Percentiles rank a stretch among this genome's conserved stretches.
phyloP scores from a whole-genome alignment of 2,113 vertebrate genomes.

The Forbesichthys agassizii region DNA sequence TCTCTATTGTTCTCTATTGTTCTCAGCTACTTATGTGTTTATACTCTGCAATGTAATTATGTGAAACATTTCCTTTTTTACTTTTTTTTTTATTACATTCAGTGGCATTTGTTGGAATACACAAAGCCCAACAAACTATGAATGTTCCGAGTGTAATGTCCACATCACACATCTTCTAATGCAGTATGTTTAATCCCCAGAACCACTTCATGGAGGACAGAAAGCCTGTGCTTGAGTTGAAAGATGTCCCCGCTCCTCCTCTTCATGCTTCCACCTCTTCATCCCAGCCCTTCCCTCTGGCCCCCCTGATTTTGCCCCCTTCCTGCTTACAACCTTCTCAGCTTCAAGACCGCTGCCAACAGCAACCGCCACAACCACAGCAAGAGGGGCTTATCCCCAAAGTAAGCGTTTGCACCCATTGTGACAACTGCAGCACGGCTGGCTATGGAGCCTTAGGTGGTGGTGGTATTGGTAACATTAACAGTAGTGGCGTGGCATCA shows the following conservation, averaged over 20 bases:
- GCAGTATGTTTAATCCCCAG: conserved; percentile 61
- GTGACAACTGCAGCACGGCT: conserved; percentile 69
- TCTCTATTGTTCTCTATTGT: too few species aligned
- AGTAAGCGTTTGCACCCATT: conserved; percentile 93
- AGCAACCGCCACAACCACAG: conserved; percentile 73
- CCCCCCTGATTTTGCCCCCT: conserved; percentile 74
- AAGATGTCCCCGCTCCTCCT: conserved; percentile 86
- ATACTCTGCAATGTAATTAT: too few species aligned
- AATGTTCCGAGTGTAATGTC: background rate
- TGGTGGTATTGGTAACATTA: conserved; percentile 59
- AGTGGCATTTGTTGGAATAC: too few species aligned
- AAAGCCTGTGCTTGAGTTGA: conserved; percentile 83
- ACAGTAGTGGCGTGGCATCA: conserved; percentile 69
- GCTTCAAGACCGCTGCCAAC: conserved; percentile 75
- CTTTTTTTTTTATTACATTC: too few species aligned
- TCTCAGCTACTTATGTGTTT: too few species aligned
- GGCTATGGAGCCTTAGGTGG: conserved; percentile 63
- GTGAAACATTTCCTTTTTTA: too few species aligned
- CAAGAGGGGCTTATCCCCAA: conserved; percentile 80
- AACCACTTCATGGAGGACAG: conserved; percentile 90
- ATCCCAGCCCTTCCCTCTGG: conserved; percentile 82
- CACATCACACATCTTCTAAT: background rate
- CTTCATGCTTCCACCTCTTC: conserved; percentile 77
- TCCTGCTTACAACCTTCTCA: conserved; percentile 76
- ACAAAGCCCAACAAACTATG: too few species aligned